These are phyloP conservation scores for Psilopogon haemacephalus DNA, from an alignment of 2,113 vertebrate genomes.

Conservation along the genomic window DNA sequence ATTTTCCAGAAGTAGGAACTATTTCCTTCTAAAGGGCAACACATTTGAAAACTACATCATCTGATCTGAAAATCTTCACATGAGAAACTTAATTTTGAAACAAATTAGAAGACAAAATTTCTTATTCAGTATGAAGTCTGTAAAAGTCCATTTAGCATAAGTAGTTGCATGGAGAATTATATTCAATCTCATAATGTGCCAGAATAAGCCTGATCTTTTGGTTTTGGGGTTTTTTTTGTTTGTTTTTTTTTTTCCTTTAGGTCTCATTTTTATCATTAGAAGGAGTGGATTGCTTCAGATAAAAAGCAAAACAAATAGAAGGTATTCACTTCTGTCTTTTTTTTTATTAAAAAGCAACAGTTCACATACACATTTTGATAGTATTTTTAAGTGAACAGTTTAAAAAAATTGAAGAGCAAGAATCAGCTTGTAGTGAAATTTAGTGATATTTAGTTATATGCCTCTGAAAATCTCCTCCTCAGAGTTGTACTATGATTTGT, in stretches of 20 bases:
- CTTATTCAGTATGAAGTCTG: not conserved
- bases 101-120: not conserved
- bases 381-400: not conserved
- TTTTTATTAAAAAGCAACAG: not conserved
- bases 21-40: not conserved
- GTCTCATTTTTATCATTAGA: not conserved
- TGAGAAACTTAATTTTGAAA: not conserved
- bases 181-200: not conserved
- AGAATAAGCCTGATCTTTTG: not conserved
- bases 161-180: not conserved
- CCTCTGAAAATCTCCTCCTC: not conserved
- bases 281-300: not conserved
- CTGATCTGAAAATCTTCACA: not conserved
- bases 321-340: not conserved
- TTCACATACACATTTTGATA: not conserved
- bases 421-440: not conserved
- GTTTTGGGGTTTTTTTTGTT: no score
- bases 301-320: not conserved
- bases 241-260: not conserved
- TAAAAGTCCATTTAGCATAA: not conserved
- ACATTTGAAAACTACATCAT: not conserved
- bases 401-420: not conserved
- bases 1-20: not conserved
- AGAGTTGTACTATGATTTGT: not conserved
- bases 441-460: not conserved